Evolutionary conservation across 53 echinoderm and acorn worm genomes (phyloP), one percentile per base, ranked within the genome.

Genomic region (Actinopyga echinites): DNA sequence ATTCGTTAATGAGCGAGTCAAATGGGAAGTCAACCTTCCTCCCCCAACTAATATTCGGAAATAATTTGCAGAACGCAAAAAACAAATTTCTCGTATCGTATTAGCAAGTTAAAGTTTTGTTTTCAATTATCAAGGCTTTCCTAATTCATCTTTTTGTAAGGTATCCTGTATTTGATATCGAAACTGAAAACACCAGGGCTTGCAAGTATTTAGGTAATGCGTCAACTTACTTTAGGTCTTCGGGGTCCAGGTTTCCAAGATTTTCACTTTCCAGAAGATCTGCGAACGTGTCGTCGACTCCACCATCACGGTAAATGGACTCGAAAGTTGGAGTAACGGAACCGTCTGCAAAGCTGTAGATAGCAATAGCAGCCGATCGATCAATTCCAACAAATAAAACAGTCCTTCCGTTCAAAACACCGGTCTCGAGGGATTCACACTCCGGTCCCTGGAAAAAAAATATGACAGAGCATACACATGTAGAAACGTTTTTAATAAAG

Each of bases 331-430:
- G 90, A 7, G 20, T 12, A 30, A 62, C 56, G 11, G 86, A 83
- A 45, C 62, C 85, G 2, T 33, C 44, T 1, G 45, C 23, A 32
- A 95, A 78, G 3, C 85, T 84, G 80, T 95, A 95, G 0, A 95
- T 68, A 74, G 93, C 86, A 62, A 95, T 84, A 20, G 81, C 84
- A 26, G 93, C 40, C 37, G 89, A 74, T 0, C 93, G 83, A 56
- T 95, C 95, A 44, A 89, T 87, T 12, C 89, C 91, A 17, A 95
- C 59, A 74, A 95, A 95, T 29, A 91, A 25, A n/a, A 95, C 24
- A 20, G 80, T 64, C 43, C 59, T 83, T 30, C 90, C 95, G 40
- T 90, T 80, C 37, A 93, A 30, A 28, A 84, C 66, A 3, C 90
- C 95, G 22, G 90, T 58, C 71, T 90, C 93, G 12, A 95, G 36